Evolutionary conservation across 2,797 vertebrate species (phyloP).

Genomic region (Schizopygopsis pylzovi): DNA sequence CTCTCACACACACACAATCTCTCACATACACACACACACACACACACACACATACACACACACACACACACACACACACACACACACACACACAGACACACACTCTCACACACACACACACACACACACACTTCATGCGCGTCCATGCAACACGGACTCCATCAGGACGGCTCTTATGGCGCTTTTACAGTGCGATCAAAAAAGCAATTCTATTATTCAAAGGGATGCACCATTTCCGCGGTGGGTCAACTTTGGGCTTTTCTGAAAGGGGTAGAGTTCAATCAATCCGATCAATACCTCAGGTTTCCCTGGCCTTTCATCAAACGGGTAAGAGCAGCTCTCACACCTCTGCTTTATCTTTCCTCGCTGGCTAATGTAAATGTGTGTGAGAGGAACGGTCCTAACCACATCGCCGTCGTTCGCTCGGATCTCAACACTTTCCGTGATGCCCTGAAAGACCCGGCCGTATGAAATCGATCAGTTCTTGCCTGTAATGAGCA

Average conservation of each 20-base stretch:
- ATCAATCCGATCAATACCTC: constrained; percentile 86
- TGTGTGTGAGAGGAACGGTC: constrained; percentile 60
- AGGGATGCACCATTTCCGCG: constrained; percentile 73
- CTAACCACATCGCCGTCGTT: constrained; percentile 30
- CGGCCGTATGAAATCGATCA: constrained; percentile 1
- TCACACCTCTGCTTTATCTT: constrained; percentile 73
- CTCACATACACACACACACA: too few relatives aligned
- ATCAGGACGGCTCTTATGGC: constrained; percentile 60
- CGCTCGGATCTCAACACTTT: constrained; percentile 19
- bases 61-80: too few relatives aligned
- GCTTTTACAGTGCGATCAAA: constrained; percentile 73
- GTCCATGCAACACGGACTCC: constrained; percentile 64
- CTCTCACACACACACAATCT: too few relatives aligned
- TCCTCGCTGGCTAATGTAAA: constrained; percentile 78
- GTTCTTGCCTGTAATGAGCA: constrained; percentile 30
- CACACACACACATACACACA: too few relatives aligned
- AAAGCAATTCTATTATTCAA: constrained; percentile 83
- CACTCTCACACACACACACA: constrained; percentile 19
- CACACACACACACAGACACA: not conserved
- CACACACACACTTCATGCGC: constrained; percentile 25
- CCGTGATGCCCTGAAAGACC: not conserved
- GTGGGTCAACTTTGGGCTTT: constrained; percentile 79
- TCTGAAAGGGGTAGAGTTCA: constrained; percentile 81
- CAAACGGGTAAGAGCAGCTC: constrained; percentile 76
- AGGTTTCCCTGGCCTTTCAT: constrained; percentile 85